Evolutionary conservation across 2,113 vertebrate species (phyloP).

Genomic region (Gymnocephalus cernua): DNA sequence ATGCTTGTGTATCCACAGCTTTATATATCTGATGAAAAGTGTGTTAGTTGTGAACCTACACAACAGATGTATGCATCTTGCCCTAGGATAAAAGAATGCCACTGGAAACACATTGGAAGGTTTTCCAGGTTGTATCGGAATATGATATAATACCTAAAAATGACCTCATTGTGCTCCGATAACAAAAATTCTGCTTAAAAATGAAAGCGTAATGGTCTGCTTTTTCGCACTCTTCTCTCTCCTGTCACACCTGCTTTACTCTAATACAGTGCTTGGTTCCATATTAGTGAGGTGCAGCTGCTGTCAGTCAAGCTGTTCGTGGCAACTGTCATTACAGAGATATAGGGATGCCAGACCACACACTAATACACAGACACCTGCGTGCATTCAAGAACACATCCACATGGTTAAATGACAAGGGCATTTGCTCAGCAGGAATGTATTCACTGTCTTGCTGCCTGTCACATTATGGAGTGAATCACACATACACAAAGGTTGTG

Average conservation of each 20-base stretch:
- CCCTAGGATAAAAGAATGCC: neutral
- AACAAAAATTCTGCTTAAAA: neutral
- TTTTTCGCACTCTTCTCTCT: neutral
- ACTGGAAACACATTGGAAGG: neutral
- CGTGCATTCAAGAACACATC: constrained; percentile 11
- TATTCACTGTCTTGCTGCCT: constrained; percentile 17
- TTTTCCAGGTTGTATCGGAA: neutral
- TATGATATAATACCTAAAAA: neutral
- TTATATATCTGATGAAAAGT: neutral
- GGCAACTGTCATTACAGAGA: constrained; percentile 36
- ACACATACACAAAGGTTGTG: constrained; percentile 16
- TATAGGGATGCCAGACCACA: constrained; percentile 7
- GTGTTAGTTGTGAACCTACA: neutral
- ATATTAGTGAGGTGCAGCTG: constrained; percentile 10
- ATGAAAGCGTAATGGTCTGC: neutral
- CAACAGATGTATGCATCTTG: neutral
- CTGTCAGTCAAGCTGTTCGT: constrained; percentile 40
- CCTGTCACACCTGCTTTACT: neutral
- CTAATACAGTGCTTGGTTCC: neutral
- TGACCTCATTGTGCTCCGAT: neutral
- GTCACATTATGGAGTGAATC: constrained; percentile 27
- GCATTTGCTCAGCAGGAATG: constrained; percentile 32
- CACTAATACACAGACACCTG: neutral
- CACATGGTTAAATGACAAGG: constrained; percentile 28
- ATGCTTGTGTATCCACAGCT: too few species aligned